Base-by-base conservation (phyloP, 2,888 invertebrate species). In the Pyrgus malvae region DNA sequence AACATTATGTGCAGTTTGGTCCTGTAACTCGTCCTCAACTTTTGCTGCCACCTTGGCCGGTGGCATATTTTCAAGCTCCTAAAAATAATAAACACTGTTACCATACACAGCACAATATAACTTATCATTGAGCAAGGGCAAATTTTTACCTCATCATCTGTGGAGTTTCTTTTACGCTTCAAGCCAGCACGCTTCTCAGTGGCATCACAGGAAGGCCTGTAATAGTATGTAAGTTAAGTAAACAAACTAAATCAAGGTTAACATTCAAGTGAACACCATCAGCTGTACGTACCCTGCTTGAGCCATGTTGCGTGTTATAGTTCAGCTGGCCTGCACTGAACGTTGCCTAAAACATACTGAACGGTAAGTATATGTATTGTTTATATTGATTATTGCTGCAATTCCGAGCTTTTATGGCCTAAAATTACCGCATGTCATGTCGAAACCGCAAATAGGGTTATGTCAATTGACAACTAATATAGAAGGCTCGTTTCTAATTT, bases 361-460 rank as follows among this genome's bases (percentile, higher is more conserved):
- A 50, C 45, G 60, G 68, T 76, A 64, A 72, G 63, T 69, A 68
- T 53, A 55, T 58, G 48, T 58, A 7, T 31, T 11, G 8, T 17
- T 45, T 40, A 60, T 51, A 48, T 60, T 62, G 64, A 56, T 57
- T 59, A 64, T 48, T 44, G 60, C 68, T 6, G 17, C 16, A 40
- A 53, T 68, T 69, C 72, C 59, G 68, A 66, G 65, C 23, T 44
- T 6, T 68, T 74, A 72, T 72, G 67, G 69, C 72, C 73, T 71
- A 73, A 83, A 83, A 82, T 83, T 83, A 88, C 89, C 90, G 85
- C 90, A 90, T 89, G 89, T 89, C 90, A 87, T 83, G 80, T 80
- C 77, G 76, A 73, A 83, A 72, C 78, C 74, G 76, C 77, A 85
- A 89, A 88, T 89, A 88, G 90, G 90, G 90, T 90, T 90, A 90